phyloP scores from a whole-genome alignment of 1,140 invertebrate genomes.

The Drosophila sechellia region DNA sequence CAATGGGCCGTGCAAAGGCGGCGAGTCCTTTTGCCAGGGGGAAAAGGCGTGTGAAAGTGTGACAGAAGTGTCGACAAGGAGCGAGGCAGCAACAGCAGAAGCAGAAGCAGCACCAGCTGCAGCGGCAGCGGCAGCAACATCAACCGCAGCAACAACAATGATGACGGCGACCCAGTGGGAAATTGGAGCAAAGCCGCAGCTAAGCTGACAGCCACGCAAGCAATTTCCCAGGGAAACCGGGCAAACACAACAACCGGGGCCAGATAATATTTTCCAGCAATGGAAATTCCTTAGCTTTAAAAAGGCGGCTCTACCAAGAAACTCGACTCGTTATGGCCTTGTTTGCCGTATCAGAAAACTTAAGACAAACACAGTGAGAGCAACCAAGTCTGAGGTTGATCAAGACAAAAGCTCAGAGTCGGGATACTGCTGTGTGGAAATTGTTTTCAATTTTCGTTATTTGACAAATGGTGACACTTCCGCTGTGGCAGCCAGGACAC shows the following conservation, averaged over 20 bases:
- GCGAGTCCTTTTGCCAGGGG: conserved; percentile 12
- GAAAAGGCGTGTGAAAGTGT: conserved; percentile 62
- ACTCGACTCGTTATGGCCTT: conserved; percentile 39
- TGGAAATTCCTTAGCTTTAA: conserved; percentile 69
- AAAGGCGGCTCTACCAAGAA: conserved; percentile 16
- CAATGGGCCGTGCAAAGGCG: conserved; percentile 40
- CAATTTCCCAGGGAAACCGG: conserved; percentile 38
- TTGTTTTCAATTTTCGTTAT: conserved; percentile 84
- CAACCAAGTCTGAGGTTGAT: conserved; percentile 22
- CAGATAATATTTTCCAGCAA: conserved; percentile 51
- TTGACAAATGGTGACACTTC: conserved; percentile 84
- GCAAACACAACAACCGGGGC: conserved; percentile 17
- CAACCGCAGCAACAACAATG: conserved; percentile 31
- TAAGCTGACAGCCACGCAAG: conserved; percentile 67
- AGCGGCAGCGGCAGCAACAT: conserved; percentile 6
- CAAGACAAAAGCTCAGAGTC: conserved; percentile 52
- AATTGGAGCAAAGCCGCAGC: conserved; percentile 80
- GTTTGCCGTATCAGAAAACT: conserved; percentile 31
- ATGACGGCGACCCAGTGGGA: conserved; percentile 70
- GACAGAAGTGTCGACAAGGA: conserved; percentile 67
- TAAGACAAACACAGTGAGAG: conserved; percentile 7
- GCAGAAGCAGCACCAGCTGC: not conserved
- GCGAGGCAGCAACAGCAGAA: not conserved
- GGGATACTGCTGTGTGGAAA: conserved; percentile 64
- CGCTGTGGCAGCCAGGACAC: conserved; percentile 68